Percentiles rank a stretch among this genome's conserved stretches.
phyloP scores from a whole-genome alignment of 1,140 invertebrate genomes.

The Dolichoris vasculosae region DNA sequence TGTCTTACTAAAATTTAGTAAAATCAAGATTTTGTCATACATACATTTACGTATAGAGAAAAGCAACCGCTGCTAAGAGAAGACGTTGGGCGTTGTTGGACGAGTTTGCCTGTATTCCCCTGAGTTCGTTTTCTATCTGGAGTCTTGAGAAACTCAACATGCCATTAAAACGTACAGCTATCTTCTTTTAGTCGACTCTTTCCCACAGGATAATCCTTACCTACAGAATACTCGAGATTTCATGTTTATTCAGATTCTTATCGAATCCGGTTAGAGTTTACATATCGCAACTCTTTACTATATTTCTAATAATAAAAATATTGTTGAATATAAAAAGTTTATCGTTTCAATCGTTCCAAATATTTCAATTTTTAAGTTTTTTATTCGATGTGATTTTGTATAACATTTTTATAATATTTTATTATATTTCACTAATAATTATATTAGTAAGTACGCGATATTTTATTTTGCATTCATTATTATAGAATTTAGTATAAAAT shows the following conservation, averaged over 20 bases:
- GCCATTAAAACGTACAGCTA: slow-evolving; percentile 55
- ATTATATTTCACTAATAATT: no score
- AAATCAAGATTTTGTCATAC: neutral
- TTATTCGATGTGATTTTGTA: no score
- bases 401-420: no score
- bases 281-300: neutral
- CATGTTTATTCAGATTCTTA: slow-evolving; percentile 23
- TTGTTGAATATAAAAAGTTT: no score
- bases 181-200: slow-evolving; percentile 47
- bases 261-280: neutral
- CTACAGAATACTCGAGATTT: neutral
- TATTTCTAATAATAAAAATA: neutral
- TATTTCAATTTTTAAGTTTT: no score
- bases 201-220: slow-evolving; percentile 52
- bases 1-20: neutral
- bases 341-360: no score
- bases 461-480: no score
- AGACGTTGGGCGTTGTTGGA: neutral
- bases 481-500: no score
- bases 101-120: neutral
- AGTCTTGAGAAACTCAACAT: slow-evolving; percentile 51
- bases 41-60: neutral
- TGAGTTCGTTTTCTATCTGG: neutral
- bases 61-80: neutral
- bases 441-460: no score